A percentile compares a stretch with the other conserved stretches of the same genome.
Conservation (phyloP, 2,888 invertebrate genomes). For the Rhagophthalmus giganteus region DNA sequence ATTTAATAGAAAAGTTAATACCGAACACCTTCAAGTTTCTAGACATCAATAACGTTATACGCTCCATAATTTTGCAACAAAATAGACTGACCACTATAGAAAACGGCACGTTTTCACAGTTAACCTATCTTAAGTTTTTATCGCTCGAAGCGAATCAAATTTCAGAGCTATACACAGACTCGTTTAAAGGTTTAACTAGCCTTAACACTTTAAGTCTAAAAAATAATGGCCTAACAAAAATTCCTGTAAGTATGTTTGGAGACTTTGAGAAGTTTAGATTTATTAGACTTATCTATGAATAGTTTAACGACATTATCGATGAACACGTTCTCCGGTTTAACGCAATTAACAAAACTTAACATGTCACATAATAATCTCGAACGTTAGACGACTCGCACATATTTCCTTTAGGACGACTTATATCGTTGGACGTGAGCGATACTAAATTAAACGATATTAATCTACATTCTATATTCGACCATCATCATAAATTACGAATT, state of each 20-base stretch:
- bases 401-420: constrained; percentile 14
- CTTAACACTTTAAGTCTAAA: background rate
- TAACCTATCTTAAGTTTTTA: constrained; percentile 1
- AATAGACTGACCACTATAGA: background rate
- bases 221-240: constrained; percentile 1
- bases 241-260: constrained; percentile 12
- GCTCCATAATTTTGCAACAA: background rate
- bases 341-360: constrained; percentile 8
- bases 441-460: constrained; percentile 8
- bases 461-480: constrained; percentile 9
- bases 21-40: constrained; percentile 11
- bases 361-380: constrained; percentile 15
- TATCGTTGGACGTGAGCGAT: constrained; percentile 16
- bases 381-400: constrained; percentile 5
- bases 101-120: constrained; percentile 2
- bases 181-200: constrained; percentile 10
- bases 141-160: constrained; percentile 8
- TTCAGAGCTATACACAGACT: constrained; percentile 6
- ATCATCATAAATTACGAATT: constrained; percentile 10
- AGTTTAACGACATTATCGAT: constrained; percentile 1
- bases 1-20: constrained; percentile 6
- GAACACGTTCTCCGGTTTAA: constrained; percentile 17
- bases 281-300: constrained; percentile 12
- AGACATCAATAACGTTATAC: constrained; percentile 5
- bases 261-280: constrained; percentile 4